Conservation (phyloP, 2,797 vertebrate species). For the Halcyon smyrnensis region DNA sequence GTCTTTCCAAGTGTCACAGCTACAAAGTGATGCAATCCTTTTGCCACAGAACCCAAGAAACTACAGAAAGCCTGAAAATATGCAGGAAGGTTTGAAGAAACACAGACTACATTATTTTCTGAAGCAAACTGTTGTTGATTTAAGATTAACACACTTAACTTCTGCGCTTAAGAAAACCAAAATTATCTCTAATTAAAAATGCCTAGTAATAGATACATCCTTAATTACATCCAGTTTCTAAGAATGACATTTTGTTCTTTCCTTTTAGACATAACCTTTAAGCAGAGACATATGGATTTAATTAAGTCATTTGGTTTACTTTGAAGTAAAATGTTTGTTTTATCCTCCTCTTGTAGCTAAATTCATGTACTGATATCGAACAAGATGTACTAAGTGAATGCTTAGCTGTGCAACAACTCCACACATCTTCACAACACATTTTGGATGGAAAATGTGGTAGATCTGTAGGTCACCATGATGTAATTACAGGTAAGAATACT, state of each 20-base stretch:
- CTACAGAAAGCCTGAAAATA: conserved; percentile 12
- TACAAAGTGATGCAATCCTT: conserved; percentile 42
- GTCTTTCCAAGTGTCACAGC: conserved; percentile 44
- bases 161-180: background rate
- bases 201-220: background rate
- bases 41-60: conserved; percentile 19
- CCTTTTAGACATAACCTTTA: background rate
- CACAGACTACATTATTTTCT: conserved; percentile 5
- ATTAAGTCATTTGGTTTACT: conserved; percentile 29
- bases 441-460: conserved; percentile 86
- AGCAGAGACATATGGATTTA: background rate
- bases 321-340: conserved; percentile 63
- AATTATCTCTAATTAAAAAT: conserved; percentile 30
- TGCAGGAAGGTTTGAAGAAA: conserved; percentile 8
- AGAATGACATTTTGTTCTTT: conserved; percentile 37
- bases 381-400: conserved; percentile 89
- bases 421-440: conserved; percentile 84
- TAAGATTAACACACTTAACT: conserved; percentile 34
- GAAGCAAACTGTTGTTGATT: conserved; percentile 20
- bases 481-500: conserved; percentile 87
- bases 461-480: conserved; percentile 85
- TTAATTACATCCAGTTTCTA: conserved; percentile 5
- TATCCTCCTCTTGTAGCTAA: conserved; percentile 80
- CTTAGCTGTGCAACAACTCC: conserved; percentile 90
- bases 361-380: conserved; percentile 87